phyloP scores from a whole-genome alignment of 2,797 vertebrate genomes.

The Tiaroga cobitis region DNA sequence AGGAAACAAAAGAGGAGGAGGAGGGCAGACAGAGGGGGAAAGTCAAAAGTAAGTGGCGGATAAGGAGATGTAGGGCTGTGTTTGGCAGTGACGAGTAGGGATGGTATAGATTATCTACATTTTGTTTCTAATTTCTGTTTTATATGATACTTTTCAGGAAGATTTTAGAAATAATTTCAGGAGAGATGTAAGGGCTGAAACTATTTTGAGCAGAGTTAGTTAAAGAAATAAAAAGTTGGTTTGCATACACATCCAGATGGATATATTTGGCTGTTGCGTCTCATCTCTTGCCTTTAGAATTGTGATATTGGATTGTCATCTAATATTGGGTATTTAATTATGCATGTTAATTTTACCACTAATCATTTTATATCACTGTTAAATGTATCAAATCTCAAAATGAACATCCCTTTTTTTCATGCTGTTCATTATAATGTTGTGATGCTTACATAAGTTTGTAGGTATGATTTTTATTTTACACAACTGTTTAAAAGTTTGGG shows the following conservation, averaged over 20 bases:
- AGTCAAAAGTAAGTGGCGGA: slow-evolving; percentile 55
- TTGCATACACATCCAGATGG: not conserved
- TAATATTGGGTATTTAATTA: not conserved
- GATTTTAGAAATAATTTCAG: too few species aligned
- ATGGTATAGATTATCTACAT: not conserved
- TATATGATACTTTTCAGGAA: not conserved
- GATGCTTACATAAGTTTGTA: not conserved
- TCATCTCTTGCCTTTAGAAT: not conserved
- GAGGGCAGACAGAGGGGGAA: slow-evolving; percentile 38
- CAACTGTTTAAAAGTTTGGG: not conserved
- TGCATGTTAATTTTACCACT: not conserved
- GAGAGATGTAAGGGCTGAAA: not conserved
- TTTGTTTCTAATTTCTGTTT: not conserved
- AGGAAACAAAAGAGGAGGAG: slow-evolving; percentile 32
- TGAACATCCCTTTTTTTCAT: not conserved
- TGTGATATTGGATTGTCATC: not conserved
- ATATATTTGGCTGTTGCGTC: not conserved
- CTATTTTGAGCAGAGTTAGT: not conserved
- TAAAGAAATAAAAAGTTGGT: not conserved
- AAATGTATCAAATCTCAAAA: not conserved
- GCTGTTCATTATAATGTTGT: not conserved
- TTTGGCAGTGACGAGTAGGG: not conserved
- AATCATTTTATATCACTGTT: not conserved
- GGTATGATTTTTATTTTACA: not conserved
- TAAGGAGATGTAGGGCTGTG: not conserved